Base-by-base conservation (phyloP, 2,888 invertebrate species). In the Kryphioiulus occultus region DNA sequence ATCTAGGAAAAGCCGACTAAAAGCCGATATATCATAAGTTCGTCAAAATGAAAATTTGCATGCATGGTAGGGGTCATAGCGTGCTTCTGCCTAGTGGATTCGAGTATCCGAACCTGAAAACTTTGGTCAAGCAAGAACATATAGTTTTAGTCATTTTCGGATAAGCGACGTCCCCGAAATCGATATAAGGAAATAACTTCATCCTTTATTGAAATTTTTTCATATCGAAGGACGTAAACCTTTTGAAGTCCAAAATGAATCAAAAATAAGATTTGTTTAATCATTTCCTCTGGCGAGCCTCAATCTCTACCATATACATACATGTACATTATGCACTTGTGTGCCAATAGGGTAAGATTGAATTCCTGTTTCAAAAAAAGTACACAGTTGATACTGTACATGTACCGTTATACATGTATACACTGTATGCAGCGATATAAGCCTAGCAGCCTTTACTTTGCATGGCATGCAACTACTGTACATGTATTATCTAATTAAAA, bases 211-310 rank as follows among this genome's bases (percentile, higher is more conserved):
- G 68, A 68, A 68, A 68, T 68, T 68, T 68, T 68, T 68, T 68
- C 68, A 68, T 68, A 68, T 68, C 68, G n/a, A 68, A 26, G 68
- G 68, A 68, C 68, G 68, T 68, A 68, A 68, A 68, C 68, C 68
- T 68, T 68, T 68, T 22, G 68, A 68, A 68, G 22, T 68, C 26
- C 26, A 68, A 68, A 22, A 68, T 68, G 68, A 68, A 68, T 68
- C 68, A 26, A 68, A 26, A 68, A 68, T 68, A 68, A 68, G 68
- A 26, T 68, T 68, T 68, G 68, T 68, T 68, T 68, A 68, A 68
- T 68, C 68, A 68, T 26, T 68, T 68, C 68, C 68, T 68, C 68
- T 68, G 68, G 22, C 68, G 26, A 26, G 26, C 19, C 26, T 68
- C 68, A 68, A 68, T 68, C 68, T 9, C 68, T 68, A 26, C n/a